These are phyloP conservation scores for Lycocerus yunnanus DNA, from an alignment of 2,888 invertebrate genomes.

Conservation along the genomic window DNA sequence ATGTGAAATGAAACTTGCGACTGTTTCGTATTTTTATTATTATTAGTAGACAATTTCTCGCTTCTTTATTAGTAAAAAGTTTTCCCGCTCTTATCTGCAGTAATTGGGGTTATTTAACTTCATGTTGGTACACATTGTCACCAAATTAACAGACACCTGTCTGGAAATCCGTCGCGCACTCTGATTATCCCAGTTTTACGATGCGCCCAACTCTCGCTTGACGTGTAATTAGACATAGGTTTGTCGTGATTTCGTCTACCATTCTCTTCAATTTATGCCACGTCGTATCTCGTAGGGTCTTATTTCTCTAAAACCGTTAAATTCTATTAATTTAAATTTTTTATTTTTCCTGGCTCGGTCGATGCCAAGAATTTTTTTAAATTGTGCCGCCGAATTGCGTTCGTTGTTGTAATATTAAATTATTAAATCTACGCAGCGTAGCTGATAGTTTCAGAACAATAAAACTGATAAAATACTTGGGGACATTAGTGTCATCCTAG, in stretches of 20 bases:
- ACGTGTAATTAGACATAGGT: constrained; percentile 47
- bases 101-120: constrained; percentile 44
- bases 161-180: constrained; percentile 51
- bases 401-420: constrained; percentile 28
- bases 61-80: constrained; percentile 42
- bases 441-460: constrained; percentile 52
- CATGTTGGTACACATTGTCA: constrained; percentile 50
- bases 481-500: constrained; percentile 52
- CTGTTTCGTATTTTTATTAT: constrained; percentile 44
- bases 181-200: constrained; percentile 65
- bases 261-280: constrained; percentile 32
- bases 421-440: constrained; percentile 29
- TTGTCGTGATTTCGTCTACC: constrained; percentile 43
- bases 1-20: constrained; percentile 42
- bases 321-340: constrained; percentile 18
- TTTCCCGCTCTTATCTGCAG: constrained; percentile 35
- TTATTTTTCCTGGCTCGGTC: constrained; percentile 3
- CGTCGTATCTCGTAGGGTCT: constrained; percentile 26
- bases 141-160: constrained; percentile 52
- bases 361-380: background rate
- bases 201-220: constrained; percentile 52
- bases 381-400: background rate
- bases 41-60: constrained; percentile 39
- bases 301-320: constrained; percentile 19
- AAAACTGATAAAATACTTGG: constrained; percentile 55